Conservation (phyloP, 23 tunicate genomes). For the Halocynthia aurantium region DNA sequence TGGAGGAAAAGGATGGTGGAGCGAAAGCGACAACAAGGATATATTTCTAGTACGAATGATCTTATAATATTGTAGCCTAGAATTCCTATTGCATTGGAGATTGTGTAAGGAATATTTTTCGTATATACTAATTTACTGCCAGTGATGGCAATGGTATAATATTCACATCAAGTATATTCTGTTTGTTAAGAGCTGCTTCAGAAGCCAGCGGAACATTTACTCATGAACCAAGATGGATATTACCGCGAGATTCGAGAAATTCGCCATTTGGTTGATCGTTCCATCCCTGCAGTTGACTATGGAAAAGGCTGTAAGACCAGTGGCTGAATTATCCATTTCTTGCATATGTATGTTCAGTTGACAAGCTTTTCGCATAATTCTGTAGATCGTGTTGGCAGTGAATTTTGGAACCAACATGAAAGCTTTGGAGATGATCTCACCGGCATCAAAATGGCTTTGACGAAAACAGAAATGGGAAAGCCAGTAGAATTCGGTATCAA, state of each 20-base stretch:
- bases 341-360: too few species aligned
- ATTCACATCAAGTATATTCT: neutral
- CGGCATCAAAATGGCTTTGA: slow-evolving; percentile 70
- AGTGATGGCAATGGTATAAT: neutral
- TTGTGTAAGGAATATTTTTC: neutral
- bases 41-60: slow-evolving; percentile 56
- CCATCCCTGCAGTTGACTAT: slow-evolving; percentile 85
- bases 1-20: slow-evolving; percentile 81
- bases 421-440: slow-evolving; percentile 64
- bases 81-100: neutral
- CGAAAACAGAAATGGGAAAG: slow-evolving; percentile 77
- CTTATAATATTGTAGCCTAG: neutral
- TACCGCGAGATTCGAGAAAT: slow-evolving; percentile 53
- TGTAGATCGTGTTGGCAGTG: slow-evolving; percentile 80
- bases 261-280: slow-evolving; percentile 59
- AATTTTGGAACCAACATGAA: slow-evolving; percentile 92
- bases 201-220: slow-evolving; percentile 61
- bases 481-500: slow-evolving; percentile 66
- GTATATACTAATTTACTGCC: neutral
- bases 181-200: slow-evolving; percentile 49
- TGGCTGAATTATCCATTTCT: too few species aligned
- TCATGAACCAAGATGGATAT: slow-evolving; percentile 59
- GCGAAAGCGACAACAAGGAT: slow-evolving; percentile 78
- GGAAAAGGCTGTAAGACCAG: slow-evolving; percentile 82
- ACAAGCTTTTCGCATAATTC: neutral